Percentiles rank a stretch among this genome's conserved stretches.
phyloP scores from a whole-genome alignment of 2,888 invertebrate species.

The Tricholauxania praeusta region DNA sequence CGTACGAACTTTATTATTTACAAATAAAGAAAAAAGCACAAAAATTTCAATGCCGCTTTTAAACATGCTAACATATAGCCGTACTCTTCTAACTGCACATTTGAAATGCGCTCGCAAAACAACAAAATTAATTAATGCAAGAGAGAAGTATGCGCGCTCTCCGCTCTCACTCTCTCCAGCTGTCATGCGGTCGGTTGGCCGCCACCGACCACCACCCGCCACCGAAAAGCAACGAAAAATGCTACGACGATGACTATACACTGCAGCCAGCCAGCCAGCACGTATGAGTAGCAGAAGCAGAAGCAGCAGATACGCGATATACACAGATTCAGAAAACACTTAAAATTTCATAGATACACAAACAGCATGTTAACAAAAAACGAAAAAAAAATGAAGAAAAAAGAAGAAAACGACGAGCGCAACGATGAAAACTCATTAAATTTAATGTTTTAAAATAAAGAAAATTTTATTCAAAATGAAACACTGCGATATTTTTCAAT shows the following conservation, averaged over 20 bases:
- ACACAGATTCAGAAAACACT: conserved; percentile 42
- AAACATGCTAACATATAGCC: neutral
- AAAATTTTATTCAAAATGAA: too few relatives aligned
- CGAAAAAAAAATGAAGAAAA: conserved; percentile 21
- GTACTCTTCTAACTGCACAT: conserved; percentile 16
- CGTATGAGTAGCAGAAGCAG: too few relatives aligned
- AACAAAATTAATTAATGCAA: neutral
- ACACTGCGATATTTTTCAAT: neutral
- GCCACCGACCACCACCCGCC: conserved; percentile 19
- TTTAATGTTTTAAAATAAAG: conserved; percentile 36
- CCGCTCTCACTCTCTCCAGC: conserved; percentile 12
- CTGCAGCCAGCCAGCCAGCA: neutral
- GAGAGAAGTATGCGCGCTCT: neutral
- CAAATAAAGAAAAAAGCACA: conserved; percentile 5
- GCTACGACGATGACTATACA: conserved; percentile 7
- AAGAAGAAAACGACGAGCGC: conserved; percentile 5
- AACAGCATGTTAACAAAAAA: conserved; percentile 45
- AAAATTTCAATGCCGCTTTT: conserved; percentile 27
- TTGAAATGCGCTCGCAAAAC: neutral
- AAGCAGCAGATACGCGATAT: conserved; percentile 44
- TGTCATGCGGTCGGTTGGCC: neutral
- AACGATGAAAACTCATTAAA: conserved; percentile 47
- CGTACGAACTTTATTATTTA: neutral
- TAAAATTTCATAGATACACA: conserved; percentile 50
- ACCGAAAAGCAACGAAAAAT: neutral